These are phyloP conservation scores for Actenoides hombroni DNA, from an alignment of 2,113 vertebrate genomes.

Conservation along the genomic window DNA sequence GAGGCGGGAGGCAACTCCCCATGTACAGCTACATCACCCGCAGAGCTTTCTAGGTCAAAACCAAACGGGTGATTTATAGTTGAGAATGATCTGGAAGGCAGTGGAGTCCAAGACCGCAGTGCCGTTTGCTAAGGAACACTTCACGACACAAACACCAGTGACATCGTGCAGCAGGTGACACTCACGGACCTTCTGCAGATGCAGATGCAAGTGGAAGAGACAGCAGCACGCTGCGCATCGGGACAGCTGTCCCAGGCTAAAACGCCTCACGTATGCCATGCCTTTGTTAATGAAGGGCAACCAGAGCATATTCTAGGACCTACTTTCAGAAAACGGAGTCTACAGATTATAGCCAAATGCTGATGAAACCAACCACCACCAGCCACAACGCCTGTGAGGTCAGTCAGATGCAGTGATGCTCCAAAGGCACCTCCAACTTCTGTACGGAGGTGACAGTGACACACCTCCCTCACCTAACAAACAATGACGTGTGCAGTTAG, in stretches of 20 bases:
- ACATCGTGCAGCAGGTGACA: neutral
- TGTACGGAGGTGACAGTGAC: neutral
- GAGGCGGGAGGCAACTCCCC: neutral
- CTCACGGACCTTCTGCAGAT: neutral
- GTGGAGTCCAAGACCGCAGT: neutral
- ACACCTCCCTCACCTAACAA: neutral
- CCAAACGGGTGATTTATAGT: neutral
- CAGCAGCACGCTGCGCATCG: neutral
- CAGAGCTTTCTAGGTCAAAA: neutral
- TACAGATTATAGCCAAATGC: neutral
- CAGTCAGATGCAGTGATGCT: neutral
- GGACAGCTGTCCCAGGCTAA: neutral
- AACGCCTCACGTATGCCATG: neutral
- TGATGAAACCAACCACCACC: neutral
- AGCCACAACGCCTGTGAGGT: neutral
- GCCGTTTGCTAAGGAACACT: neutral
- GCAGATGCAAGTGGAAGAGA: neutral
- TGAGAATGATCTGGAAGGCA: neutral
- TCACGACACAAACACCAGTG: neutral
- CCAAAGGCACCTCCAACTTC: neutral
- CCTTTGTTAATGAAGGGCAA: neutral
- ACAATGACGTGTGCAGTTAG: neutral
- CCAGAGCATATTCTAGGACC: neutral
- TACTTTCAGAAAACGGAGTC: neutral
- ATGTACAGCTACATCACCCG: neutral